phyloP scores from a whole-genome alignment of 2,797 vertebrate species.

The Nasua narica region DNA sequence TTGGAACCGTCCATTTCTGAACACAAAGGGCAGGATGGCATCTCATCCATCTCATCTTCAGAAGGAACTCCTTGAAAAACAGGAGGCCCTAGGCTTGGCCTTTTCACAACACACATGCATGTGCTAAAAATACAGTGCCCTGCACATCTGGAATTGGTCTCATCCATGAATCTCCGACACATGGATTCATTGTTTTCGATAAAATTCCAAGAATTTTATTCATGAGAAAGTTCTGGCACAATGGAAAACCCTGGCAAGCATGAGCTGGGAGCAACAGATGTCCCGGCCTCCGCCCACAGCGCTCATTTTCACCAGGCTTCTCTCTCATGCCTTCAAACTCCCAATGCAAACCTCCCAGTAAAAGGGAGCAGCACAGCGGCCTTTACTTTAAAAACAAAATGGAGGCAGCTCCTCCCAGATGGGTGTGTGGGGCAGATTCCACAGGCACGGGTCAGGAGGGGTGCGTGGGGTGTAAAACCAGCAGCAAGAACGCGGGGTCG shows the following conservation, averaged over 20 bases:
- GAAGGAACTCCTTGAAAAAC: neutral
- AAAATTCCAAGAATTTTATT: conserved; percentile 82
- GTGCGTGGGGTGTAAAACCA: fast-evolving
- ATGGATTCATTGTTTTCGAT: conserved; percentile 79
- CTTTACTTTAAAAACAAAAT: neutral
- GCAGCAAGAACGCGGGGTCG: fast-evolving
- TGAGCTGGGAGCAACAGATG: conserved; percentile 75
- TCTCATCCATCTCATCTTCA: neutral
- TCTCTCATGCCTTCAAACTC: neutral
- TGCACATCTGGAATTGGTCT: conserved; percentile 80
- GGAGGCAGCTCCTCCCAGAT: fast-evolving
- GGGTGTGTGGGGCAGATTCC: neutral
- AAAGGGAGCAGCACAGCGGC: neutral
- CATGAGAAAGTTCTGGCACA: conserved; percentile 81
- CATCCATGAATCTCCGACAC: conserved; percentile 66
- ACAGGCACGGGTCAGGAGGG: neutral
- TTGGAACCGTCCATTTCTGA: neutral
- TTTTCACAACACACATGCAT: neutral
- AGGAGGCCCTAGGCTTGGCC: neutral
- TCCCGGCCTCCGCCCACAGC: conserved; percentile 68
- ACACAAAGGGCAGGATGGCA: too few species aligned
- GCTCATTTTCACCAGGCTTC: neutral
- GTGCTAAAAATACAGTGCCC: neutral
- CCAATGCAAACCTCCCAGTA: neutral
- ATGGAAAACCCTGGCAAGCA: conserved; percentile 72